Conservation (phyloP, 1,140 invertebrate genomes). For the Penaeus indicus region DNA sequence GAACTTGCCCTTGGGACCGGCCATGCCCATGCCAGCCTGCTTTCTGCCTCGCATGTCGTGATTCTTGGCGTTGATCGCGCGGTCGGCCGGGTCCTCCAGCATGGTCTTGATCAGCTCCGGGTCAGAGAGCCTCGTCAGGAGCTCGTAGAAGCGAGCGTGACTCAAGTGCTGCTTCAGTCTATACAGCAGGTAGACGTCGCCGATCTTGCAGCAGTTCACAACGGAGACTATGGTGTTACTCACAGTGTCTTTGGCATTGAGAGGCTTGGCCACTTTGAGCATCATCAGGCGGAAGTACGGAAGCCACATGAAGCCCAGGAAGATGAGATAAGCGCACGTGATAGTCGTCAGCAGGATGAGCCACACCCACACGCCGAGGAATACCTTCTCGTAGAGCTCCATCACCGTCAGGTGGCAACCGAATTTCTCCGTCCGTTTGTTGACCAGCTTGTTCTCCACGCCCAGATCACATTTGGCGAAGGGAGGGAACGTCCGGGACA, state of each 20-base stretch:
- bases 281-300: slow-evolving; percentile 63
- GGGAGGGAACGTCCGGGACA: slow-evolving; percentile 65
- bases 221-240: slow-evolving; percentile 61
- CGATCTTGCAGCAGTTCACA: slow-evolving; percentile 58
- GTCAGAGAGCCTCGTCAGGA: slow-evolving; percentile 53
- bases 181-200: slow-evolving; percentile 56
- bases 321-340: slow-evolving; percentile 56
- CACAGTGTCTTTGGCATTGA: slow-evolving; percentile 63
- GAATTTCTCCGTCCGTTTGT: slow-evolving; percentile 60
- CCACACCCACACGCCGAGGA: slow-evolving; percentile 65
- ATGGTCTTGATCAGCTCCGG: slow-evolving; percentile 59
- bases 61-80: slow-evolving; percentile 52
- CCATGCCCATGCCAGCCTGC: slow-evolving; percentile 39
- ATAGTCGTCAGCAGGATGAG: slow-evolving; percentile 59
- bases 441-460: slow-evolving; percentile 51
- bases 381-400: slow-evolving; percentile 66
- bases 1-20: slow-evolving; percentile 49
- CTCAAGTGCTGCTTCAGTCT: slow-evolving; percentile 57
- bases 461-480: slow-evolving; percentile 63
- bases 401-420: slow-evolving; percentile 66
- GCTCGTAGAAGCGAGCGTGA: slow-evolving; percentile 59
- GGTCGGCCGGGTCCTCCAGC: slow-evolving; percentile 59
- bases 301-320: slow-evolving; percentile 61
- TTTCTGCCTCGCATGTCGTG: slow-evolving; percentile 44
- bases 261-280: slow-evolving; percentile 62